These are phyloP conservation scores for Ctenopoma kingsleyae DNA, from an alignment of 2,797 vertebrate genomes.

Conservation along the genomic window DNA sequence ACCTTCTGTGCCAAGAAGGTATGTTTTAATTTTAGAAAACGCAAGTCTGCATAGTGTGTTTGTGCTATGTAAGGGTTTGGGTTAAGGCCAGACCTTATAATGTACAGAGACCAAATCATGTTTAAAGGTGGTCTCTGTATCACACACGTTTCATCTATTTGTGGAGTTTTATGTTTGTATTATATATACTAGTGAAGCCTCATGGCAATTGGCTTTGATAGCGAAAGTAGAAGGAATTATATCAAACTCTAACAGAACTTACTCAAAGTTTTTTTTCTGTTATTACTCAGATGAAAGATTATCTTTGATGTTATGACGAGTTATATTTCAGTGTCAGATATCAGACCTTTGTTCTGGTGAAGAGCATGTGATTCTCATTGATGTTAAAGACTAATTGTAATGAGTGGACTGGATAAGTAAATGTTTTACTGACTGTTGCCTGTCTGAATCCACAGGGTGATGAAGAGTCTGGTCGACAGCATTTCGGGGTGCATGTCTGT, in stretches of 20 bases:
- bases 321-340: neutral
- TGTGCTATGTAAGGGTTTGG: too few species aligned
- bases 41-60: neutral
- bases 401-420: neutral
- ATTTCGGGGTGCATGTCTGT: conserved; percentile 92
- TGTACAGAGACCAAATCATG: too few species aligned
- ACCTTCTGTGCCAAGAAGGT: conserved; percentile 90
- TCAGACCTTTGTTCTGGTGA: neutral
- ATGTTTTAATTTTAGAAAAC: conserved; percentile 13
- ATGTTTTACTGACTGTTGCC: conserved; percentile 2
- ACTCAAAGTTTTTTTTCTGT: too few species aligned
- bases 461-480: conserved; percentile 83
- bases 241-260: neutral
- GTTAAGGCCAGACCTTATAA: too few species aligned
- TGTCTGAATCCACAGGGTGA: conserved; percentile 82
- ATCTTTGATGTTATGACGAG: neutral
- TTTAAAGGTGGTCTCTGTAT: too few species aligned
- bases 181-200: too few species aligned
- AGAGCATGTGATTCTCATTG: neutral
- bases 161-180: too few species aligned
- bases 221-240: too few species aligned
- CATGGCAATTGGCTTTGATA: too few species aligned
- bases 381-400: neutral
- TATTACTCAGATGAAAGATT: neutral
- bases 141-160: too few species aligned